Base-by-base conservation (phyloP, 2,113 vertebrate genomes). In the Campylomormyrus tamandua region DNA sequence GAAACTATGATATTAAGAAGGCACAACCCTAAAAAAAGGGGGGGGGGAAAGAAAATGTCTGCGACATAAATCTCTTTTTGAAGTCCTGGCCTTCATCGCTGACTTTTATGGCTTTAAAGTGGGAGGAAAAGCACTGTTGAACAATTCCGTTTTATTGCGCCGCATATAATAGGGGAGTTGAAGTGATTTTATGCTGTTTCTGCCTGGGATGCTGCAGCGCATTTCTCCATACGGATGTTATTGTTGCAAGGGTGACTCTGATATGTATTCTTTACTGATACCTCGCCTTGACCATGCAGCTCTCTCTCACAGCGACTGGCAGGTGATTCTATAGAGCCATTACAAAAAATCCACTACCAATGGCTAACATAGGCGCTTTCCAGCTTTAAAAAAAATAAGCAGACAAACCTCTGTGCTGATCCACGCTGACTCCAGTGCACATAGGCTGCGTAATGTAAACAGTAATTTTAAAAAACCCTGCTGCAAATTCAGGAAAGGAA, bases 101-200 rank as follows among this genome's bases (percentile, higher is more conserved):
- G 94, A 95, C 95, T 94, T 95, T 95, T 94, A 95, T 95, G 90
- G 92, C 93, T 92, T 91, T 92, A 91, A 92, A 95, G 92, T 95
- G 92, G 93, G 92, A 94, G 91, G 91, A 93, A 92, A 90, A 93
- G 86, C 90, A 90, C 93, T 94, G 94, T 94, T 93, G 94, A 93
- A 94, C 93, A 94, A 95, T 95, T 95, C 92, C 90, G 92, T 92
- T 95, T 94, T 95, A 95, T 93, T 94, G 94, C 92, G 92, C 90
- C 89, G 91, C 91, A 86, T 94, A 94, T 95, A 95, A 95, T 94
- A 93, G 94, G 93, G 92, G 91, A 90, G 92, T 92, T 94, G 93
- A 92, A 95, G 90, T 89, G 95, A 94, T 91, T 95, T 95, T 94
- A 93, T 93, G 92, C 53, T 87, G 50, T 92, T 93, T 93, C 93